Evolutionary conservation across 2,797 vertebrate genomes (phyloP), one percentile per base, ranked within the genome.

Genomic region (Phalloptychus januarius): DNA sequence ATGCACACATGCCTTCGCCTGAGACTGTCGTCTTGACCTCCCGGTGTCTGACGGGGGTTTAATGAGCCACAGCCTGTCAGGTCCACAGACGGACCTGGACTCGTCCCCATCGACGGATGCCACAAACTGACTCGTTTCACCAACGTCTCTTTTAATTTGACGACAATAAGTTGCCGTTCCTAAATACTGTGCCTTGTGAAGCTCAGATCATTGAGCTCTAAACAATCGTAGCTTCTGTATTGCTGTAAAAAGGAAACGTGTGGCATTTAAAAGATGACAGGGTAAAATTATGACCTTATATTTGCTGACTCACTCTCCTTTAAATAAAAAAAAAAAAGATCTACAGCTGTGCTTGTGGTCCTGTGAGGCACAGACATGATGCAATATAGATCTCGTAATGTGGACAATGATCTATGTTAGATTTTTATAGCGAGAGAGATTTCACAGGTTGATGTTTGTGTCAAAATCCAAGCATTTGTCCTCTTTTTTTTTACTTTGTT

Each of bases 61-160:
- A 92, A 94, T 93, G 93, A 94, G 91, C 79, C 87, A 36, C 87
- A 65, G 86, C 76, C 88, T 94, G 93, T 93, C 90, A 94, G 76
- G 86, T 86, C 84, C 38, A 48, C 85, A 83, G 90, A 87, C 86
- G 2, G 3, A 89, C 87, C 84, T 52, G 85, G 83, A 83, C 87
- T 77, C 10, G 75, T 89, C 84, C 83, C 6, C 6, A 40, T 69
- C 2, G 38, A 10, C 40, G 67, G 42, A 70, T 69, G 83, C 85
- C 82, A 76, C 80, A 85, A 82, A 86, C 82, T 18, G 74, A 56
- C 81, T 85, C 72, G 36, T 83, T 81, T 82, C 12, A 84, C 2
- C 58, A 72, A 78, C 78, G 79, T 82, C 72, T 74, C 40, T 70
- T 70, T 45, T 44, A 28, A 70, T 69, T 69, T 0, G 23, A 69